Evolutionary conservation across 2,797 vertebrate genomes (phyloP).

Genomic region (Scyliorhinus canicula): DNA sequence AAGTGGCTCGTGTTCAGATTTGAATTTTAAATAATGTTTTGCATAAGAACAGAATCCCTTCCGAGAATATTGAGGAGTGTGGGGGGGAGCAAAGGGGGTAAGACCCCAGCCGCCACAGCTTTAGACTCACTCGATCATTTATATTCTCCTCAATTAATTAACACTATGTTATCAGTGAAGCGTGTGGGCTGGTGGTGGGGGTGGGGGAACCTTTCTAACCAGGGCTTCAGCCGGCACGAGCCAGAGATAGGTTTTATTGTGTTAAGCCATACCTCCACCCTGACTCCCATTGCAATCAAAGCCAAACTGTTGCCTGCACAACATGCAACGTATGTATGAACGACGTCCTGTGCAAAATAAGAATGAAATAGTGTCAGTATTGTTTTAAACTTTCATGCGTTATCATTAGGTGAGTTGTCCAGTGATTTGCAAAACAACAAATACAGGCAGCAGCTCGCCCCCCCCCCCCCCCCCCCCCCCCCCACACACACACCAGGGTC

Average conservation of each 20-base stretch:
- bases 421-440: neutral
- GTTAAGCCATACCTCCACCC: neutral
- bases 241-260: neutral
- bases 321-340: neutral
- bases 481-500: too few relatives aligned
- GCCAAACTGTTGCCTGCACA: neutral
- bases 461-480: too few relatives aligned
- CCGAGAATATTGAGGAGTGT: neutral
- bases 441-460: neutral
- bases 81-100: neutral
- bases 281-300: neutral
- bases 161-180: slow-evolving; percentile 14
- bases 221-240: neutral
- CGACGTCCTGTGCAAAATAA: neutral
- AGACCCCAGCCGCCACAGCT: neutral
- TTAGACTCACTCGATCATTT: neutral
- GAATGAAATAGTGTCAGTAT: too few relatives aligned
- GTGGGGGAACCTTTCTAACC: neutral
- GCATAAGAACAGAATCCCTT: neutral
- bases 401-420: neutral
- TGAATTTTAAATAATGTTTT: slow-evolving; percentile 23
- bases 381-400: neutral
- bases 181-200: too few relatives aligned
- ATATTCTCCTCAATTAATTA: neutral
- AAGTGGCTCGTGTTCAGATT: neutral